These are phyloP conservation scores for Hippasteria phrygiana DNA, from an alignment of 53 echinoderm and acorn worm genomes.

Conservation along the genomic window DNA sequence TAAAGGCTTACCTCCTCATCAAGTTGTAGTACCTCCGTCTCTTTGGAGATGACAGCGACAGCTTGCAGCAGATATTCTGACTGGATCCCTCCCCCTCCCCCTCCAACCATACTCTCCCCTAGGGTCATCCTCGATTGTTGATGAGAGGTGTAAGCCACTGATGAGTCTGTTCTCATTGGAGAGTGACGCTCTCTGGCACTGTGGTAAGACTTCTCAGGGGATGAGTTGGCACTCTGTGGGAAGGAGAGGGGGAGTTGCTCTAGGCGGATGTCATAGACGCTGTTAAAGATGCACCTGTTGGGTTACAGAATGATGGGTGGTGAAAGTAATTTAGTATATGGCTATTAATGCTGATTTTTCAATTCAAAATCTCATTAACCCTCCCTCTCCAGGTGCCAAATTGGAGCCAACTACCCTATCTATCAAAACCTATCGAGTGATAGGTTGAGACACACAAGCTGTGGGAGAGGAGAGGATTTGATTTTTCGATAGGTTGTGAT, in stretches of 20 bases:
- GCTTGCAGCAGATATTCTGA: conserved; percentile 79
- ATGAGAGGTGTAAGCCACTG: conserved; percentile 38
- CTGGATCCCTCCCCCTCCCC: conserved; percentile 71
- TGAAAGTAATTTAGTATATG: too few species aligned
- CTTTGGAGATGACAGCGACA: conserved; percentile 92
- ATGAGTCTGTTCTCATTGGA: conserved; percentile 62
- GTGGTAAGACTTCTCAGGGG: conserved; percentile 77
- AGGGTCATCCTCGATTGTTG: conserved; percentile 27
- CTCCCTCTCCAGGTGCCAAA: too few species aligned
- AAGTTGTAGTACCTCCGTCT: conserved; percentile 84
- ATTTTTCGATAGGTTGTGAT: too few species aligned
- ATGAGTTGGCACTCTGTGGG: conserved; percentile 55
- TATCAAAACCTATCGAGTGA: too few species aligned
- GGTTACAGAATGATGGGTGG: too few species aligned
- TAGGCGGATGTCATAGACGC: conserved; percentile 92
- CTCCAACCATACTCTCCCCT: conserved; percentile 34
- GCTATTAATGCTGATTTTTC: background rate
- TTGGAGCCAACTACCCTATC: too few species aligned
- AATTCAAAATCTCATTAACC: background rate
- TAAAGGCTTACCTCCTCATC: conserved; percentile 78
- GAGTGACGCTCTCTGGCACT: conserved; percentile 81
- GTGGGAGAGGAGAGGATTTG: too few species aligned
- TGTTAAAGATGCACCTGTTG: conserved; percentile 89
- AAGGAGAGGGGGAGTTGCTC: conserved; percentile 68
- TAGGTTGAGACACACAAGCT: too few species aligned